phyloP scores from a whole-genome alignment of 2,113 vertebrate genomes.

The Prionailurus bengalensis region DNA sequence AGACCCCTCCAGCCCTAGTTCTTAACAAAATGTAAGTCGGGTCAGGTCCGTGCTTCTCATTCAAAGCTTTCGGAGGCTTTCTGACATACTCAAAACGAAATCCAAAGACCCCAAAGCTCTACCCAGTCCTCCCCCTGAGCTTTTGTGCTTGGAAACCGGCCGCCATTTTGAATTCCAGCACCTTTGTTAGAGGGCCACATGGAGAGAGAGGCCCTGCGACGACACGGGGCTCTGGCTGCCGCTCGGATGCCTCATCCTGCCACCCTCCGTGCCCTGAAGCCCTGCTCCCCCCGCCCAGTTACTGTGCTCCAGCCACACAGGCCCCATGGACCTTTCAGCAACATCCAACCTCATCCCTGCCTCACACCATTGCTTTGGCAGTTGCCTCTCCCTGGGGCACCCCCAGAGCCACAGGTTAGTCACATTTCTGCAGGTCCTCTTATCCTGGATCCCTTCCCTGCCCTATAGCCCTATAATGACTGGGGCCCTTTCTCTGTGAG shows the following conservation, averaged over 20 bases:
- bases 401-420: fast-evolving
- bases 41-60: not conserved
- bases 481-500: not conserved
- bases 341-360: not conserved
- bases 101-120: not conserved
- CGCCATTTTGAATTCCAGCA: not conserved
- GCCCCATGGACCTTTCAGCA: fast-evolving
- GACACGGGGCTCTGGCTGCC: too few relatives aligned
- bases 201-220: not conserved
- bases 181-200: fast-evolving
- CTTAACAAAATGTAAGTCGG: not conserved
- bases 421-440: not conserved
- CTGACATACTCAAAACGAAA: not conserved
- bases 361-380: not conserved
- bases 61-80: not conserved
- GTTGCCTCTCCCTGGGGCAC: not conserved
- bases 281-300: not conserved
- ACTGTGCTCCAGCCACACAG: fast-evolving
- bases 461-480: not conserved
- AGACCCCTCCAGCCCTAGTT: not conserved
- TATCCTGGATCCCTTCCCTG: not conserved
- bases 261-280: fast-evolving
- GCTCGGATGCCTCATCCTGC: not conserved
- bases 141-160: not conserved
- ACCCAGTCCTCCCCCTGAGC: fast-evolving